Evolutionary conservation across 2,888 invertebrate genomes (phyloP), one percentile per base, ranked within the genome.

Genomic region (Plutella xylostella): DNA sequence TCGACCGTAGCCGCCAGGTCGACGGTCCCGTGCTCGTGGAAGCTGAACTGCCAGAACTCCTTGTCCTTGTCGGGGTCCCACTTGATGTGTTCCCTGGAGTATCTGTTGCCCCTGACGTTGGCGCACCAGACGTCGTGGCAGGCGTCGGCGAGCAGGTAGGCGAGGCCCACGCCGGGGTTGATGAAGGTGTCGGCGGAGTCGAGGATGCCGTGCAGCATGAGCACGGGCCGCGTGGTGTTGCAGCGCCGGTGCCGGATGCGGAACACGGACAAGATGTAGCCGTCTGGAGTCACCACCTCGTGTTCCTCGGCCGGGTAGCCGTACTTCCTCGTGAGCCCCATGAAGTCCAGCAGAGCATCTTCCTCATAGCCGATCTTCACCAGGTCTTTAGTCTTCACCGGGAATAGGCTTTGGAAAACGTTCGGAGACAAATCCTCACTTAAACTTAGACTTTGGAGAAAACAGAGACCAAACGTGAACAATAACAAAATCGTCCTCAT

Each of bases 1-100:
- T 93, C 89, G 35, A 94, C 86, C 63, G 87, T 88, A 0, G 89
- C 86, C 3, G 93, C 92, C 11, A 93, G 55, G 67, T 94, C 94
- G 55, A 72, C 85, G 31, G 73, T 60, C 0, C 88, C 90, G 65
- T 92, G 90, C 58, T 92, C 88, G 61, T 93, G 90, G 86, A 88
- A 93, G 49, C 89, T 90, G 53, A 86, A 88, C 28, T 80, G 58
- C 88, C 88, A 88, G 55, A 74, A 88, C 34, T 70, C 58, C 12
- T 51, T 28, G 28, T 77, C 66, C 17, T 15, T 34, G 0, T 38
- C 49, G 3, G 68, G 54, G 38, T 65, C 48, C 65, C 60, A 49
- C 1, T 61, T 63, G 1, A 56, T 54, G 55, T 90, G 89, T 15
- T 63, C 68, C 31, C 70, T 65, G 5, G 84, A 78, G 57, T 87